These are phyloP conservation scores for Dryadula phaetusa DNA, from an alignment of 2,888 invertebrate species.

Conservation along the genomic window DNA sequence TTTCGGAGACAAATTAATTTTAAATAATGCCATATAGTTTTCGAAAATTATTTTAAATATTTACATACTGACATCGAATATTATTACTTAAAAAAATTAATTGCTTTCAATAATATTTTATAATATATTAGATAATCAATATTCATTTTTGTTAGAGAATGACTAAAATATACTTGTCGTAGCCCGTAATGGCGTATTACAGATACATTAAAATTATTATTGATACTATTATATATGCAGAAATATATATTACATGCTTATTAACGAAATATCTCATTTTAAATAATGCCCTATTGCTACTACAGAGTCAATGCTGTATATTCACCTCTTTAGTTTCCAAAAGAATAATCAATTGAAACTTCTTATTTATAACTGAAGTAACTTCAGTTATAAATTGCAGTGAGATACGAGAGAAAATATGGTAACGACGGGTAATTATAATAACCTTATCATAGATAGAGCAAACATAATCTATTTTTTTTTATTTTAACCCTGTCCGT, in stretches of 20 bases:
- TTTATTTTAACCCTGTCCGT: constrained; percentile 28
- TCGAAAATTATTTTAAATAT: constrained; percentile 40
- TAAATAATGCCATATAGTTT: constrained; percentile 45
- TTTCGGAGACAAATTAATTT: constrained; percentile 47
- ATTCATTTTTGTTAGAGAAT: too few relatives aligned
- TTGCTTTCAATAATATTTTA: too few relatives aligned
- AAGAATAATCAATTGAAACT: background rate
- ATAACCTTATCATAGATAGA: constrained; percentile 30
- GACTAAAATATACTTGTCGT: background rate
- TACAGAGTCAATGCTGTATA: too few relatives aligned
- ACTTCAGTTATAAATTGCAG: background rate
- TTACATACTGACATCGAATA: background rate
- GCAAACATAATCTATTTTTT: constrained; percentile 32
- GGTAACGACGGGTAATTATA: constrained; percentile 31
- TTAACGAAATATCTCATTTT: too few relatives aligned
- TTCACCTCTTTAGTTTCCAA: too few relatives aligned
- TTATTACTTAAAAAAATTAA: too few relatives aligned
- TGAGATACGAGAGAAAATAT: constrained; percentile 6
- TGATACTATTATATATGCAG: too few relatives aligned
- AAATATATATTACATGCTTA: too few relatives aligned
- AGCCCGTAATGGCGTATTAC: too few relatives aligned
- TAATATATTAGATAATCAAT: too few relatives aligned
- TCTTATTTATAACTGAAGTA: too few relatives aligned
- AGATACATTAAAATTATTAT: too few relatives aligned
- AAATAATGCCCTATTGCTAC: background rate